Conservation (phyloP, 2,888 invertebrate species). For the Eucera pruinosa region DNA sequence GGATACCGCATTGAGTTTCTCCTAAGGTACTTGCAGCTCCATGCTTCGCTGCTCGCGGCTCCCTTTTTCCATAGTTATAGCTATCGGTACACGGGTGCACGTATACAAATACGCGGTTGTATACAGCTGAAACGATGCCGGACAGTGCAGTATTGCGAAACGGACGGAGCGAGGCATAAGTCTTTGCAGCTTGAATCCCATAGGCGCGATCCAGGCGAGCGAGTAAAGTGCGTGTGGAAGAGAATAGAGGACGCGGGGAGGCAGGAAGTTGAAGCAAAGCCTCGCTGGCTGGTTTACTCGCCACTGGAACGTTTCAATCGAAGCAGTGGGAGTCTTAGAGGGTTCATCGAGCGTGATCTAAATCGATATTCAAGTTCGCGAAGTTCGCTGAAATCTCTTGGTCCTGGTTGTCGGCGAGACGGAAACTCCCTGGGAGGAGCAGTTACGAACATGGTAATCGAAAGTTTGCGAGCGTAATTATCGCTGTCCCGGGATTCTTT, state of each 20-base stretch:
- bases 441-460: constrained; percentile 24
- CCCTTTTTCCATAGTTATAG: constrained; percentile 39
- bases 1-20: constrained; percentile 55
- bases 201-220: constrained; percentile 9
- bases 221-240: constrained; percentile 47
- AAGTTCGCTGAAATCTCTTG: constrained; percentile 52
- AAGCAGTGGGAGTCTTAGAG: constrained; percentile 61
- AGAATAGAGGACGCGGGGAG: constrained; percentile 6
- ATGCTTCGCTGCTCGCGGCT: constrained; percentile 63
- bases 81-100: background rate
- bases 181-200: constrained; percentile 10
- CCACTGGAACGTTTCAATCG: constrained; percentile 69
- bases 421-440: constrained; percentile 13
- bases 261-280: constrained; percentile 58
- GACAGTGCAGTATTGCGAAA: constrained; percentile 12
- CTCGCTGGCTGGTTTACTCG: constrained; percentile 24
- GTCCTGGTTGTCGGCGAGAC: constrained; percentile 12
- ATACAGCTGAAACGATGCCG: background rate
- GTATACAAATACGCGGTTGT: background rate
- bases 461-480: constrained; percentile 33
- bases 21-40: constrained; percentile 40
- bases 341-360: constrained; percentile 67
- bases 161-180: background rate
- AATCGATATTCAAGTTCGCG: constrained; percentile 63
- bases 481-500: constrained; percentile 31